A percentile compares a stretch with the other conserved stretches of the same genome.
phyloP scores from a whole-genome alignment of 2,113 vertebrate genomes.

The Leucopsar rothschildi region DNA sequence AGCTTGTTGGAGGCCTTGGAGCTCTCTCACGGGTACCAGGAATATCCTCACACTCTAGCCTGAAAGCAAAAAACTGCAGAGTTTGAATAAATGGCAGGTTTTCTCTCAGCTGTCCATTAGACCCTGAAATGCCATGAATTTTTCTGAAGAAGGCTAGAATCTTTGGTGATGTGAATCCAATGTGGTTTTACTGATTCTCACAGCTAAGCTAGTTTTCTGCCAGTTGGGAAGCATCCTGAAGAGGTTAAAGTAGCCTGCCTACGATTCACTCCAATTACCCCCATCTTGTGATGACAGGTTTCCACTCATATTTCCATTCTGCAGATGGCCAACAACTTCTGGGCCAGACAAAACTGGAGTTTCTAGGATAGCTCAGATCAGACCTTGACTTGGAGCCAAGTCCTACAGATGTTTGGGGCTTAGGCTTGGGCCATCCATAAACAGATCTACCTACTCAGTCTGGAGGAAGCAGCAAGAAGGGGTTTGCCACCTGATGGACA shows the following conservation, averaged over 20 bases:
- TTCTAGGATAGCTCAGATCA: slow-evolving; percentile 10
- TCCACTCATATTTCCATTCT: slow-evolving; percentile 25
- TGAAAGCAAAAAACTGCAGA: background rate
- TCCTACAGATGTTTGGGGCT: background rate
- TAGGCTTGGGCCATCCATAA: background rate
- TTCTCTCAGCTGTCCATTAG: background rate
- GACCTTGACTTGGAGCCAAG: slow-evolving; percentile 8
- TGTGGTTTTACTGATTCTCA: background rate
- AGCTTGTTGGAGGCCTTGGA: background rate
- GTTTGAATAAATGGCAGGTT: background rate
- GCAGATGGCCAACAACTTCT: background rate
- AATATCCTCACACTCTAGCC: background rate
- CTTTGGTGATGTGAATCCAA: background rate
- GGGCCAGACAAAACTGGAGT: slow-evolving; percentile 21
- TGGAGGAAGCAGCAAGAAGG: background rate
- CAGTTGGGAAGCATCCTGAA: background rate
- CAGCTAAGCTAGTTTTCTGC: background rate
- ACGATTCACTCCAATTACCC: background rate
- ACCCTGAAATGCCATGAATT: background rate
- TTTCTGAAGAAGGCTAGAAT: background rate
- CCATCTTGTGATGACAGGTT: background rate
- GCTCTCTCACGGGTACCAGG: background rate
- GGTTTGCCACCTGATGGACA: background rate
- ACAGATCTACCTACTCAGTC: background rate
- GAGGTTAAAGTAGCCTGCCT: slow-evolving; percentile 8